Conservation (phyloP, 1,140 invertebrate genomes). For the Protaetia brevitarsis region DNA sequence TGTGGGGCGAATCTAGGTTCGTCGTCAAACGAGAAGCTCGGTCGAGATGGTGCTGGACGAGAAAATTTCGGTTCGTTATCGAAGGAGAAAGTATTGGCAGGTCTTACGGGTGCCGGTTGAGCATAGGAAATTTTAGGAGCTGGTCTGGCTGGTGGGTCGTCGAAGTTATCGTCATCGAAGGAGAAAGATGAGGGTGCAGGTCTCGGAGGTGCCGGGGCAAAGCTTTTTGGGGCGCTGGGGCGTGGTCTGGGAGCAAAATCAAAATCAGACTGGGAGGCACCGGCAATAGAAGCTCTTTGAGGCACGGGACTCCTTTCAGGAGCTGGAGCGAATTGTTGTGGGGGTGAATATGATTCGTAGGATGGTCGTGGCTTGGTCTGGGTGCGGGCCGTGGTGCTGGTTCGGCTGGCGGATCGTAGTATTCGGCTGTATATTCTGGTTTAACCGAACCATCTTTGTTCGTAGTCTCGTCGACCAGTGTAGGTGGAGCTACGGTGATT, state of each 20-base stretch:
- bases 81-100: conserved; percentile 25
- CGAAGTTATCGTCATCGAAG: conserved; percentile 35
- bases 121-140: conserved; percentile 43
- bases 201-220: conserved; percentile 38
- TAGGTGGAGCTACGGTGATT: conserved; percentile 78
- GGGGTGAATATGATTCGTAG: conserved; percentile 35
- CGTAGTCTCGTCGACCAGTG: conserved; percentile 69
- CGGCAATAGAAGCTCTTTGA: neutral
- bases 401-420: conserved; percentile 47
- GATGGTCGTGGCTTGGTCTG: conserved; percentile 44
- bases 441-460: conserved; percentile 50
- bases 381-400: conserved; percentile 35
- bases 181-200: conserved; percentile 14
- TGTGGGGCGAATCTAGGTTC: conserved; percentile 24
- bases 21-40: conserved; percentile 22
- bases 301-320: conserved; percentile 24
- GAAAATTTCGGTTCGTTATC: conserved; percentile 28
- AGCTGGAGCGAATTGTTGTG: conserved; percentile 39
- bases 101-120: conserved; percentile 36
- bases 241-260: conserved; percentile 36
- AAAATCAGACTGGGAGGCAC: neutral
- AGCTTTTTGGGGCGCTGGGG: conserved; percentile 33
- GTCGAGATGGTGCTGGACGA: conserved; percentile 23
- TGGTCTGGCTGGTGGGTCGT: conserved; percentile 43
- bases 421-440: conserved; percentile 52